A percentile compares a stretch with the other conserved stretches of the same genome.
Conservation (phyloP, 1,140 invertebrate species). For the Episyrphus balteatus region DNA sequence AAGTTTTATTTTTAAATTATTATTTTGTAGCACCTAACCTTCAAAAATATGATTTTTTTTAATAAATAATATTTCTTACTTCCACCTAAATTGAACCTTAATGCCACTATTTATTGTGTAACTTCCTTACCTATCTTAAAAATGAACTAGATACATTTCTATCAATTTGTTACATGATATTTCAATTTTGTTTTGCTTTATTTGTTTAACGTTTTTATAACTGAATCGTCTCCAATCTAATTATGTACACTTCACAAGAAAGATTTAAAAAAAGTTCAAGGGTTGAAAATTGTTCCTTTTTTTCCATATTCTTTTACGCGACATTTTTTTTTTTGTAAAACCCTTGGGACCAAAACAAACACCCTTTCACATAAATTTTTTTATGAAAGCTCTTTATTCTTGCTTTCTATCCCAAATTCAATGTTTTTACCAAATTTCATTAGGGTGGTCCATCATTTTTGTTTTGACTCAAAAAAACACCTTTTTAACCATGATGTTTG, state of each 20-base stretch:
- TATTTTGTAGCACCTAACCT: slow-evolving; percentile 5
- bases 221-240: too few relatives aligned
- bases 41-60: slow-evolving; percentile 11
- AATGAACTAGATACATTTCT: slow-evolving; percentile 15
- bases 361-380: too few relatives aligned
- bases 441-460: too few relatives aligned
- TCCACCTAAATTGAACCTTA: slow-evolving; percentile 4
- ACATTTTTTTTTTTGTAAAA: neutral
- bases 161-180: slow-evolving; percentile 3
- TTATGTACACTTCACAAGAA: too few relatives aligned
- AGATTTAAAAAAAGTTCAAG: too few relatives aligned
- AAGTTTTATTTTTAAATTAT: slow-evolving; percentile 20
- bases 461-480: too few relatives aligned
- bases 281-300: neutral
- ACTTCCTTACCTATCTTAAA: slow-evolving; percentile 1
- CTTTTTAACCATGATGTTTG: too few relatives aligned
- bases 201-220: too few relatives aligned
- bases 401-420: too few relatives aligned
- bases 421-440: too few relatives aligned
- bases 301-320: neutral
- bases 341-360: too few relatives aligned
- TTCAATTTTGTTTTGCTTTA: neutral
- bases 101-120: slow-evolving; percentile 7
- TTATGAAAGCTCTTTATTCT: too few relatives aligned
- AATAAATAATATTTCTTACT: slow-evolving; percentile 16